These are phyloP conservation scores for Linepithema humile DNA, from an alignment of 1,140 invertebrate species.

Conservation along the genomic window DNA sequence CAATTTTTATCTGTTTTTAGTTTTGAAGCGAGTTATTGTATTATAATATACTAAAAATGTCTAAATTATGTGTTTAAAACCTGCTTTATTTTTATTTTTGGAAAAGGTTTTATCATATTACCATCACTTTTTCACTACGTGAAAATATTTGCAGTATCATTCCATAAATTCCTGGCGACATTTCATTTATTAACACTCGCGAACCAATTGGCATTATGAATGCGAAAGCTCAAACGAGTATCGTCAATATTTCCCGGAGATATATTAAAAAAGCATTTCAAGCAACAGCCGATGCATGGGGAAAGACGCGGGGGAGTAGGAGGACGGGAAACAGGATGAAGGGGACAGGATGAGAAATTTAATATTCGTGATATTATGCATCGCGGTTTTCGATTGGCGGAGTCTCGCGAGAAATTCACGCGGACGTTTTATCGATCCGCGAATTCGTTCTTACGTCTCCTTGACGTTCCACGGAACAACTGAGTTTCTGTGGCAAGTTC, in stretches of 20 bases:
- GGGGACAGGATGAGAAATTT: conserved; percentile 1
- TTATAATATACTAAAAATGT: no score
- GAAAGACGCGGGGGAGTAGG: not conserved
- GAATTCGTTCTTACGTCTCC: conserved; percentile 39
- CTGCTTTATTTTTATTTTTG: no score
- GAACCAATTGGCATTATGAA: not conserved
- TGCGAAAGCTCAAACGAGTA: conserved; percentile 19
- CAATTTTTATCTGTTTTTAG: no score
- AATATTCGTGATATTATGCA: conserved; percentile 60
- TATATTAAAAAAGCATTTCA: conserved; percentile 14
- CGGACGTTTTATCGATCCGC: conserved; percentile 24
- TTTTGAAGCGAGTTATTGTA: no score
- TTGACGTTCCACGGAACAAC: conserved; percentile 35
- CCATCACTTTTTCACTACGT: no score
- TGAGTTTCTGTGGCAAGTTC: conserved; percentile 52
- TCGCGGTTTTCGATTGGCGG: conserved; percentile 45
- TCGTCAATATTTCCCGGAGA: conserved; percentile 51
- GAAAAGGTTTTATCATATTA: no score
- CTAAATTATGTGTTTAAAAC: no score
- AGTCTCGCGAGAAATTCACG: conserved; percentile 29
- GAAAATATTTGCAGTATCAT: not conserved
- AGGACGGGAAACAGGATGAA: not conserved
- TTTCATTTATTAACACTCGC: not conserved
- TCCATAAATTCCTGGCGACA: not conserved
- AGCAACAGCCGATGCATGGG: not conserved